Evolutionary conservation across 2,888 invertebrate genomes (phyloP), one percentile per base, ranked within the genome.

Genomic region (Nineta flava): DNA sequence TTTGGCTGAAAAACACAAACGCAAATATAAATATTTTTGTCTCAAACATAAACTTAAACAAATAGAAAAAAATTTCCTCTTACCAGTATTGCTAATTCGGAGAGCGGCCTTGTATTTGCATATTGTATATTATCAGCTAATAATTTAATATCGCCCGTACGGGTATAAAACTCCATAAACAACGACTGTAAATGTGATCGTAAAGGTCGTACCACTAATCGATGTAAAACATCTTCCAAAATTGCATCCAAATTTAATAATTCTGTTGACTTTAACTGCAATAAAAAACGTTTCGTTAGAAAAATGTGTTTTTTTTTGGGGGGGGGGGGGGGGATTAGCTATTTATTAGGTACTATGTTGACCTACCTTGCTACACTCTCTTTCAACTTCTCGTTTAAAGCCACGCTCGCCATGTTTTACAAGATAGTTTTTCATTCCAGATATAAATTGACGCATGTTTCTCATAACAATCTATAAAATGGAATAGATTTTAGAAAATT

Each of bases 391-490:
- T 57, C 83, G 83, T 62, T 91, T 90, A 63, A 96, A 87, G 58
- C 88, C 88, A 53, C 87, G 82, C 64, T 96, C 95, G 15, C 95
- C 95, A 60, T 94, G 92, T 61, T 94, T 94, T 32, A 95, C 88
- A 52, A 96, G 73, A 67, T 95, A 97, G 67, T 97, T 97, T 67
- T 96, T 96, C 83, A 97, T 95, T 50, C 95, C 96, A 13, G 90
- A 94, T 90, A 96, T 94, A 64, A 96, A 97, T 66, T 95, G 94
- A 1, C 95, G 77, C 74, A 94, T 87, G 61, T 88, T 88, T 52
- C 87, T 75, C 87, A 88, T 87, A 54, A 87, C 87, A 51, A 90
- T 75, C 74, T 74, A 57, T 34, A n/a, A 38, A 3, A 38, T 6
- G 12, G 38, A 38, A 32, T 7, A 9, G 10, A 9, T 10, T n/a